These are phyloP conservation scores for Drosophila triauraria DNA, from an alignment of 1,140 invertebrate genomes.

Conservation along the genomic window DNA sequence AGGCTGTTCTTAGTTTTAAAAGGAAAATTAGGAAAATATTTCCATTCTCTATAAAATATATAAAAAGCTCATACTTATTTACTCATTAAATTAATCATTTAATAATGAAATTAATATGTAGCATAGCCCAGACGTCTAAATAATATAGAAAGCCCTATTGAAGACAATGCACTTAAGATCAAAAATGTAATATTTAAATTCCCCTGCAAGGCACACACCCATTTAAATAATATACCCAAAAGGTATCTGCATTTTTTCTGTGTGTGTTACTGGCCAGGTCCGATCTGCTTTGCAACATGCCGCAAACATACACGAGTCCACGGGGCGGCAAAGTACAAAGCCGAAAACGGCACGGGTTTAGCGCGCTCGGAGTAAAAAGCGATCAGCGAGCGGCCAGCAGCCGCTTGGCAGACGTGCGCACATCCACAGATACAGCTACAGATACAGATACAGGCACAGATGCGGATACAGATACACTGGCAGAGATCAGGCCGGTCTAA, in stretches of 20 bases:
- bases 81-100: too few species aligned
- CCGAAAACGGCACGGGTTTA: slow-evolving; percentile 84
- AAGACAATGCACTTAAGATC: too few species aligned
- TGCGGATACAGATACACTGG: slow-evolving; percentile 17
- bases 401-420: slow-evolving; percentile 73
- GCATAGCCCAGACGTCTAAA: too few species aligned
- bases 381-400: slow-evolving; percentile 61
- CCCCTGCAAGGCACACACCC: neutral
- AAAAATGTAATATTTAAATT: neutral
- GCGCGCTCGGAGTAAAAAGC: slow-evolving; percentile 84
- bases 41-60: too few species aligned
- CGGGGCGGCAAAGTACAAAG: slow-evolving; percentile 82
- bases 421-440: slow-evolving; percentile 52
- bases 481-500: slow-evolving; percentile 63
- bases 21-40: too few species aligned
- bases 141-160: too few species aligned
- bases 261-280: slow-evolving; percentile 41
- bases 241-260: slow-evolving; percentile 4
- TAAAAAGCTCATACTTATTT: too few species aligned
- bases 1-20: neutral
- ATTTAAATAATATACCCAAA: slow-evolving; percentile 2
- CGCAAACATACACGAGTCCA: slow-evolving; percentile 64
- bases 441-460: slow-evolving; percentile 25
- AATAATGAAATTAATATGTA: too few species aligned
- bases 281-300: slow-evolving; percentile 79